A percentile compares a stretch with the other conserved stretches of the same genome.
Evolutionary conservation across 2,888 invertebrate species (phyloP).

Genomic region (Gerosis bhagava): DNA sequence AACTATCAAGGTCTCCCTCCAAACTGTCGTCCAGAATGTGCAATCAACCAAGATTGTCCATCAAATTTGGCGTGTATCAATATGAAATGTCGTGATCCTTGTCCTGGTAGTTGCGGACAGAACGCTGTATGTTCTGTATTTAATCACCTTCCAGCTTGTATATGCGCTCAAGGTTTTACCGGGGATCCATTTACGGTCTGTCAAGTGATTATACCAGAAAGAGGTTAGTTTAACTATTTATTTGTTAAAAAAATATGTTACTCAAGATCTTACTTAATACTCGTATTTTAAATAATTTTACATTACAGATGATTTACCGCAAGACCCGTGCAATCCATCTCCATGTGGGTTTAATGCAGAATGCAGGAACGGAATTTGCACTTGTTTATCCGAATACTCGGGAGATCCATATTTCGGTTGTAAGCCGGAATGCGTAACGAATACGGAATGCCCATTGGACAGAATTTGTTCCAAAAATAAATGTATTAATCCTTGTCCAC

Average conservation of each 20-base stretch:
- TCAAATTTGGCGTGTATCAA: conserved; percentile 88
- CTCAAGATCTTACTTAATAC: too few species aligned
- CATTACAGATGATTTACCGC: too few species aligned
- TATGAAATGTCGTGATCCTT: conserved; percentile 88
- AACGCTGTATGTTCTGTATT: conserved; percentile 85
- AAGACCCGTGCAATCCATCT: conserved; percentile 86
- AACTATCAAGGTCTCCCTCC: conserved; percentile 87
- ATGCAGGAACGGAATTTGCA: conserved; percentile 86
- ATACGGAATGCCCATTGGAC: conserved; percentile 86
- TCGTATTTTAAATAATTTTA: too few species aligned
- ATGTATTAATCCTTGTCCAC: conserved; percentile 89
- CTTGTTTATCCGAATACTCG: conserved; percentile 85
- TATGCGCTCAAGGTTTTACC: conserved; percentile 86
- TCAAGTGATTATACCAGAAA: conserved; percentile 65
- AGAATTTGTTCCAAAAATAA: conserved; percentile 88
- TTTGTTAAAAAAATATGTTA: too few species aligned
- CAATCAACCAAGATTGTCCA: conserved; percentile 87
- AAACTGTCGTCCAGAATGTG: conserved; percentile 88
- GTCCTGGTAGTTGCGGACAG: conserved; percentile 87
- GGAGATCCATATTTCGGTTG: conserved; percentile 88
- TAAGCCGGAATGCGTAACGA: conserved; percentile 88
- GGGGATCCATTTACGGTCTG: conserved; percentile 91
- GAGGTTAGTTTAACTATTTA: too few species aligned
- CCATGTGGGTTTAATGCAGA: conserved; percentile 89
- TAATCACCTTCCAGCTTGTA: conserved; percentile 87